Conservation (phyloP, 2,888 invertebrate species). For the Chironomus riparius region DNA sequence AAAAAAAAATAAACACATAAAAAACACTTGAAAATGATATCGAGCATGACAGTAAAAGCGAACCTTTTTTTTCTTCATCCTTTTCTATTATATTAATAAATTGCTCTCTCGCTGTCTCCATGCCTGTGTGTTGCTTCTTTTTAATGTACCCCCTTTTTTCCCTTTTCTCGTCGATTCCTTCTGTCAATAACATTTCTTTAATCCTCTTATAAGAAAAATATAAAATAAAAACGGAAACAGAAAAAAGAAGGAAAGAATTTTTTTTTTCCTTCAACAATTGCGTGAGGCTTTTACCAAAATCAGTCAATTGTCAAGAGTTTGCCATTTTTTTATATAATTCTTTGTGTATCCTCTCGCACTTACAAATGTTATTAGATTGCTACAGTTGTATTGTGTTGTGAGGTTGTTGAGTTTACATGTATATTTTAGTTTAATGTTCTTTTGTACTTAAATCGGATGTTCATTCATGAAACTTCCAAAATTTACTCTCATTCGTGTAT, state of each 20-base stretch:
- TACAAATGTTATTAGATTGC: not conserved
- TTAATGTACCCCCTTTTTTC: not conserved
- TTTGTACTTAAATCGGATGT: not conserved
- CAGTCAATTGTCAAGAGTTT: slow-evolving; percentile 6
- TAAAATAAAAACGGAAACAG: not conserved
- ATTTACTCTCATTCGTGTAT: no score
- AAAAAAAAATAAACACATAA: not conserved
- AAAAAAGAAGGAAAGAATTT: not conserved
- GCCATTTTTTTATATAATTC: not conserved
- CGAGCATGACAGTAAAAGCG: slow-evolving; percentile 1
- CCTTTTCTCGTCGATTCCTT: not conserved
- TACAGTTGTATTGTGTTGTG: not conserved
- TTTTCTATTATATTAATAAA: not conserved
- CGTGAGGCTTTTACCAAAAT: slow-evolving; percentile 1
- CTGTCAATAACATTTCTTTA: not conserved
- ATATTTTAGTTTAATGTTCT: not conserved
- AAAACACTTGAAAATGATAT: not conserved
- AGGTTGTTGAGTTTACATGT: not conserved
- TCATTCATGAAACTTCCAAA: not conserved
- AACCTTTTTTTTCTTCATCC: not conserved
- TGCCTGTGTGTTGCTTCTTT: not conserved
- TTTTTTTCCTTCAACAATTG: not conserved
- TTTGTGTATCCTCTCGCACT: not conserved
- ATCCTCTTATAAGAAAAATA: not conserved
- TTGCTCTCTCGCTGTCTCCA: not conserved